Conservation (phyloP, 1,140 invertebrate species). For the Patella vulgata region DNA sequence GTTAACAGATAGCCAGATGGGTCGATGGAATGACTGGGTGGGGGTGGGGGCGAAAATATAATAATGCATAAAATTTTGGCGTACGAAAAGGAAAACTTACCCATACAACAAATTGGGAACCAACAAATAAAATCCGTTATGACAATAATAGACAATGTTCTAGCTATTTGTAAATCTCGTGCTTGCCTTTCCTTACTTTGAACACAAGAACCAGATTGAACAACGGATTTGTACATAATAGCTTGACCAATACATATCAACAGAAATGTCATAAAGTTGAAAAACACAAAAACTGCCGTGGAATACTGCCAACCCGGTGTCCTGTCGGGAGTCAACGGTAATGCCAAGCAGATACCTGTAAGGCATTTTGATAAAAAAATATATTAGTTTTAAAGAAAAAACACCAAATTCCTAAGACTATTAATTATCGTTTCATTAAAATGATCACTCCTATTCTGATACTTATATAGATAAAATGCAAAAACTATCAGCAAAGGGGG, state of each 20-base stretch:
- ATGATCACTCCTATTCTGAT: no score
- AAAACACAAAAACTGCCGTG: constrained; percentile 27
- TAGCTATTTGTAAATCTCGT: constrained; percentile 24
- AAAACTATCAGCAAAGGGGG: no score
- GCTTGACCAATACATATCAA: constrained; percentile 34
- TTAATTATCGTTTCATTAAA: no score
- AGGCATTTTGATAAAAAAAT: constrained; percentile 32
- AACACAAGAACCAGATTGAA: neutral
- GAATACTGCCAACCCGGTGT: constrained; percentile 28
- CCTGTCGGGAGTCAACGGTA: constrained; percentile 23
- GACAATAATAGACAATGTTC: constrained; percentile 15
- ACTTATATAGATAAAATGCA: no score
- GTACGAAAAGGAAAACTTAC: constrained; percentile 3
- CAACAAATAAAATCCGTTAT: constrained; percentile 31
- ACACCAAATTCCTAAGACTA: no score
- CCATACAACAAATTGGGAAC: constrained; percentile 32
- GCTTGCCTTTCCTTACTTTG: neutral
- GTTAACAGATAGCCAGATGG: no score
- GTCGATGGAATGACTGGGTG: no score
- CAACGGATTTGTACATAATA: constrained; percentile 30
- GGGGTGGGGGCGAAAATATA: no score
- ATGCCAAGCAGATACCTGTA: constrained; percentile 35
- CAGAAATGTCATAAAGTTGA: constrained; percentile 35
- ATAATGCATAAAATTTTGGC: no score
- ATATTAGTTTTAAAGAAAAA: no score